A percentile compares a stretch with the other conserved stretches of the same genome.
Evolutionary conservation across 2,113 vertebrate genomes (phyloP).

Genomic region (Podarcis cretensis): DNA sequence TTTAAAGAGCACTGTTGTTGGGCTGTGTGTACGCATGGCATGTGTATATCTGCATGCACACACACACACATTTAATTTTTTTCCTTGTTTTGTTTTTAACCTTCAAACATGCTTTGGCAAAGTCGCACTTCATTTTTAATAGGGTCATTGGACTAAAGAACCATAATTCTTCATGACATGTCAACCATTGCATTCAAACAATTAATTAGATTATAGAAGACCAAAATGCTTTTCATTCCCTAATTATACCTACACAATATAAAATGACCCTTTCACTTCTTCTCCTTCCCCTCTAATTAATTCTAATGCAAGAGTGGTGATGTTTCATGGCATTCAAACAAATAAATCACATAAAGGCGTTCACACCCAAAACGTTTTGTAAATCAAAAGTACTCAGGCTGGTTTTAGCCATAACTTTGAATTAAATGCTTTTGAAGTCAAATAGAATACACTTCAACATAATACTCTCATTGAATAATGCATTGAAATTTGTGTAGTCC

Average conservation of each 20-base stretch:
- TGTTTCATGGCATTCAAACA: background rate
- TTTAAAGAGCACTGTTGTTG: background rate
- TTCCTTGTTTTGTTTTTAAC: background rate
- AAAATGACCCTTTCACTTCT: background rate
- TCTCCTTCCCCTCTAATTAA: background rate
- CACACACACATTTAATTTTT: background rate
- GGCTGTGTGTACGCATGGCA: no score
- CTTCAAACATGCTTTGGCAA: background rate
- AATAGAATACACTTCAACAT: background rate
- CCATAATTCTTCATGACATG: constrained; percentile 25
- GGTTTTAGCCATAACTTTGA: background rate
- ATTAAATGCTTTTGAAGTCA: background rate
- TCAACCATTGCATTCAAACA: background rate
- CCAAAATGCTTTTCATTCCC: constrained; percentile 29
- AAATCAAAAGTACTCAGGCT: background rate
- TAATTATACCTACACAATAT: constrained; percentile 21
- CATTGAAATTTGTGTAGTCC: background rate
- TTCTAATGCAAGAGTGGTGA: background rate
- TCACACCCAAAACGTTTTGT: background rate
- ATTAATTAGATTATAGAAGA: constrained; percentile 29
- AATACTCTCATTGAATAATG: no score
- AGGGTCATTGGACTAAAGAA: constrained; percentile 20
- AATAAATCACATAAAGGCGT: background rate
- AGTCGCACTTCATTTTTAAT: constrained; percentile 12
- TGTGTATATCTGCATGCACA: background rate